Evolutionary conservation across 1,140 invertebrate genomes (phyloP).

Genomic region (Calycopis cecrops): DNA sequence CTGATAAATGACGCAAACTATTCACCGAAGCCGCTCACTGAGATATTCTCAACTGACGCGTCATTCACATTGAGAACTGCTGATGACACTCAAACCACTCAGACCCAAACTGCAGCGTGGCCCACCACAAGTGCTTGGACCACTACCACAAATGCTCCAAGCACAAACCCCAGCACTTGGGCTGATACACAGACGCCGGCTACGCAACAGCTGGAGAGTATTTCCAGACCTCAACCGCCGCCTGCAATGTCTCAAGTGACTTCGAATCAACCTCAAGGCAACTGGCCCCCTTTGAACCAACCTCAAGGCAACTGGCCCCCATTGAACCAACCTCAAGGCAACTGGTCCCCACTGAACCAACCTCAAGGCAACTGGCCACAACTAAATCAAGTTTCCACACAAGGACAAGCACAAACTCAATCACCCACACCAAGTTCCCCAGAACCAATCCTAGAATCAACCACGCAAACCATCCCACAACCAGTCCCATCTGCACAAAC

Average conservation of each 20-base stretch:
- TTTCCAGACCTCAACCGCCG: conserved; percentile 3
- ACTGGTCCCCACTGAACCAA: background rate
- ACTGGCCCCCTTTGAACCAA: no score
- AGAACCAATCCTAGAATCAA: background rate
- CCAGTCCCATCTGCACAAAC: conserved; percentile 6
- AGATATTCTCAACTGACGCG: conserved; percentile 54
- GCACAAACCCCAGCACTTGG: background rate
- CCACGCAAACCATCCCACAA: background rate
- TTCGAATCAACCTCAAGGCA: background rate
- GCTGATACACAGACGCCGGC: background rate
- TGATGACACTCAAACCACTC: conserved; percentile 28
- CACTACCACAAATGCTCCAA: conserved; percentile 13
- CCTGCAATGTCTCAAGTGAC: conserved; percentile 18
- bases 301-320: no score
- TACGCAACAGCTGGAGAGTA: no score
- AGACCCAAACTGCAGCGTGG: conserved; percentile 16
- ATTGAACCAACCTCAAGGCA: background rate
- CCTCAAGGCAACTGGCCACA: background rate
- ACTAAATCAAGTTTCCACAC: no score
- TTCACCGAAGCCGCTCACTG: conserved; percentile 59
- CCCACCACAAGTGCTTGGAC: conserved; percentile 7
- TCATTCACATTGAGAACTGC: conserved; percentile 41
- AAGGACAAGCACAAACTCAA: background rate
- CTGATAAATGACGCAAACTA: conserved; percentile 53
- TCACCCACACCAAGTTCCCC: background rate